Evolutionary conservation across 2,113 vertebrate species (phyloP).

Genomic region (Mixornis gularis): DNA sequence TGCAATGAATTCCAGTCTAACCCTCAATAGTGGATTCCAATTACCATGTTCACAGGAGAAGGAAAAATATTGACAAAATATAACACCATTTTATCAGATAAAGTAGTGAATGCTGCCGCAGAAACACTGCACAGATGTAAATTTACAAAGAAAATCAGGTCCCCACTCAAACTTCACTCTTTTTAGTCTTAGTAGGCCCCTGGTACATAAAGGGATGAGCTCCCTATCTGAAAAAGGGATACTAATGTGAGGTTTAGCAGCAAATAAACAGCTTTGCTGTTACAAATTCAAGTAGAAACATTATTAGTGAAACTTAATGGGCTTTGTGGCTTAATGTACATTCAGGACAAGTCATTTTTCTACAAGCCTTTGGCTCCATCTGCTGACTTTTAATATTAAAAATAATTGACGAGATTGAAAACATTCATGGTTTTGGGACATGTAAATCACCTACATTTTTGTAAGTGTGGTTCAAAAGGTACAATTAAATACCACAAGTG

Average conservation of each 20-base stretch:
- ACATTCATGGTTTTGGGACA: neutral
- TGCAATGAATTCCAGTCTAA: neutral
- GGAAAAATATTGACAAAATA: neutral
- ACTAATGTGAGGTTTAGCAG: neutral
- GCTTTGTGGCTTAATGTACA: slow-evolving; percentile 12
- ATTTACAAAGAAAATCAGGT: neutral
- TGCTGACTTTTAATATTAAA: slow-evolving; percentile 74
- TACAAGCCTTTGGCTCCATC: slow-evolving; percentile 78
- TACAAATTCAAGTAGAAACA: neutral
- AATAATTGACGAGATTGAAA: slow-evolving; percentile 18
- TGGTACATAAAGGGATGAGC: neutral
- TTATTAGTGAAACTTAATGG: neutral
- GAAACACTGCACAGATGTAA: neutral
- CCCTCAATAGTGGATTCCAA: neutral
- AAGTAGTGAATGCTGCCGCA: neutral
- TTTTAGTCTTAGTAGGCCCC: neutral
- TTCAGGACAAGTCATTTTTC: slow-evolving; percentile 54
- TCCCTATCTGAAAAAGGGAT: neutral
- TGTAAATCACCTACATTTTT: neutral
- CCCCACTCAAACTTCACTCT: neutral
- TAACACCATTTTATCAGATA: neutral
- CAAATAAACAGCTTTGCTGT: neutral
- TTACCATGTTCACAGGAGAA: neutral
- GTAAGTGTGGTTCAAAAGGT: neutral
- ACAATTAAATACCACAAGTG: neutral